Evolutionary conservation across 2,888 invertebrate species (phyloP), one percentile per base, ranked within the genome.

Genomic region (Gasteruption jaculator): DNA sequence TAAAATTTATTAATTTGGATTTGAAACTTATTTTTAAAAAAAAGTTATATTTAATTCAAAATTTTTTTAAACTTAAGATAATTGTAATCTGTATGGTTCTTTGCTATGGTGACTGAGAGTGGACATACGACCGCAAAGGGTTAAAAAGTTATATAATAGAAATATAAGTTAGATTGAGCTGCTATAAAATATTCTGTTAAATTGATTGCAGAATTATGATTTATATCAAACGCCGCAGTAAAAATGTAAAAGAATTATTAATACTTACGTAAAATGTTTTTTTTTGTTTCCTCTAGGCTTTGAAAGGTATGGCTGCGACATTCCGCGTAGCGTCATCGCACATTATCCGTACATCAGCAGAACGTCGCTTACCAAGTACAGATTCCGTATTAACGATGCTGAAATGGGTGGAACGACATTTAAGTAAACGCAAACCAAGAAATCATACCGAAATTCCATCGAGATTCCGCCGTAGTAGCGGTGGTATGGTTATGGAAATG

Each of bases 261-360:
- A 21, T 18, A 10, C 7, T 1, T 16, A 11, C 2, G n/a, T n/a
- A n/a, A n/a, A n/a, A 26, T 15, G 33, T 42, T 21, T 32, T 43
- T 38, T 37, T 33, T 32, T 38, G 18, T 41, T 26, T 40, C 15
- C 57, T 49, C 24, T 64, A 91, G 90, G 89, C 91, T 0, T 74
- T 91, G 41, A 91, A 91, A 75, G 91, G 91, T 68, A 91, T 92
- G 90, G 91, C 91, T 0, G 87, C 90, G 1, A 91, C 91, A 3
- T 92, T 92, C 78, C 82, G 91, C 36, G 88, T 92, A 7, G 85
- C 90, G 0, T 85, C 88, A 0, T 90, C 90, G 0, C 79, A 82
- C 61, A 89, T 91, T 57, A 86, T 86, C 4, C 86, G 87, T 61
- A 91, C 91, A 0, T 86, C 87, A 1, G 91, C 91, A 0, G 91